Percentiles rank a stretch among this genome's conserved stretches.
Conservation (phyloP, 2,113 vertebrate genomes). For the Cnemophilus loriae region DNA sequence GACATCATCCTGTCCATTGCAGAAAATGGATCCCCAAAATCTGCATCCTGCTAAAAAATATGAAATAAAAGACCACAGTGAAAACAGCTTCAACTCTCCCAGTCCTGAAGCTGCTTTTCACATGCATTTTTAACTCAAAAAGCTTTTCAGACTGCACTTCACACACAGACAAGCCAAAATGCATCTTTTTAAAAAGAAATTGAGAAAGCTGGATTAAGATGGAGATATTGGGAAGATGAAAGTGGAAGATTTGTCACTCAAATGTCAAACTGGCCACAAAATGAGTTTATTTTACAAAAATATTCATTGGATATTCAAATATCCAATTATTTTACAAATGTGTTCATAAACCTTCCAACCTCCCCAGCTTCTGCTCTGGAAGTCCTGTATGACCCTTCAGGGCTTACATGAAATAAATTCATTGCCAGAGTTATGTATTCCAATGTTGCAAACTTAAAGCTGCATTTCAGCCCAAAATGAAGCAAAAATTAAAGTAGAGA, state of each 20-base stretch:
- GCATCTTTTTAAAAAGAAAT: not conserved
- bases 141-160: not conserved
- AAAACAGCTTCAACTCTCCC: not conserved
- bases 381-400: not conserved
- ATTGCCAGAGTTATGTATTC: not conserved
- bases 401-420: not conserved
- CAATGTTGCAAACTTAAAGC: not conserved
- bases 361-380: not conserved
- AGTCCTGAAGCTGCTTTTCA: not conserved
- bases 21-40: constrained; percentile 77
- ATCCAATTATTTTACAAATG: not conserved
- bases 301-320: not conserved
- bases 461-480: not conserved
- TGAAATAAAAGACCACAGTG: not conserved
- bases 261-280: not conserved
- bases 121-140: not conserved
- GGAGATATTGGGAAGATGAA: not conserved
- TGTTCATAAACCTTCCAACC: not conserved
- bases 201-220: not conserved
- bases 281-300: not conserved
- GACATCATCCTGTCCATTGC: constrained; percentile 85
- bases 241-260: not conserved
- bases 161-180: not conserved
- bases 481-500: not conserved
- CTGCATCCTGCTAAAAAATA: constrained; percentile 62